phyloP scores from a whole-genome alignment of 2,113 vertebrate genomes.

The Gopherus evgoodei region DNA sequence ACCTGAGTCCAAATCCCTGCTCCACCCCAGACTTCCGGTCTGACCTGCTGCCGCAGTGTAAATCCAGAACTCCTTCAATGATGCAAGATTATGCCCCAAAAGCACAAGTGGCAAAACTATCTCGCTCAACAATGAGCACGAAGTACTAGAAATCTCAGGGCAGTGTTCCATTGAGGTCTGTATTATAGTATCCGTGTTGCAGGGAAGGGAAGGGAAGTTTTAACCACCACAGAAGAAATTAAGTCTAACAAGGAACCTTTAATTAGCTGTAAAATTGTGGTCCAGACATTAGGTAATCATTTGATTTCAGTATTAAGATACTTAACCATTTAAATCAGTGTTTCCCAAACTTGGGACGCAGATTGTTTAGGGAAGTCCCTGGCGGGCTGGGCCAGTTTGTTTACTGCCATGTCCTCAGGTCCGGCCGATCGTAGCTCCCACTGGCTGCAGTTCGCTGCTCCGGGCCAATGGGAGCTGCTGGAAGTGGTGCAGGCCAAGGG shows the following conservation, averaged over 20 bases:
- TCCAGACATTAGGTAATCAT: background rate
- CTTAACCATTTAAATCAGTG: background rate
- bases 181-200: background rate
- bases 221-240: background rate
- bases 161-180: background rate
- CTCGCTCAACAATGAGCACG: background rate
- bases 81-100: background rate
- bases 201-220: background rate
- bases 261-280: background rate
- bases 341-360: no score
- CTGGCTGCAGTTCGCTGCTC: no score
- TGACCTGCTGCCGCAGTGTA: background rate
- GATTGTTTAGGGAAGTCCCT: no score
- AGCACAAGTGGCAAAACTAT: background rate
- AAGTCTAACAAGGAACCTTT: background rate
- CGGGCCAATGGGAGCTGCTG: no score
- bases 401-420: no score
- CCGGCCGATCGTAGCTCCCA: no score
- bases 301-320: background rate
- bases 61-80: background rate
- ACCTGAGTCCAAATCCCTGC: background rate
- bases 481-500: no score
- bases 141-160: background rate
- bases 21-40: background rate
- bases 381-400: no score